Base-by-base conservation (phyloP, 2,113 vertebrate genomes). In the Pelusios castaneus region DNA sequence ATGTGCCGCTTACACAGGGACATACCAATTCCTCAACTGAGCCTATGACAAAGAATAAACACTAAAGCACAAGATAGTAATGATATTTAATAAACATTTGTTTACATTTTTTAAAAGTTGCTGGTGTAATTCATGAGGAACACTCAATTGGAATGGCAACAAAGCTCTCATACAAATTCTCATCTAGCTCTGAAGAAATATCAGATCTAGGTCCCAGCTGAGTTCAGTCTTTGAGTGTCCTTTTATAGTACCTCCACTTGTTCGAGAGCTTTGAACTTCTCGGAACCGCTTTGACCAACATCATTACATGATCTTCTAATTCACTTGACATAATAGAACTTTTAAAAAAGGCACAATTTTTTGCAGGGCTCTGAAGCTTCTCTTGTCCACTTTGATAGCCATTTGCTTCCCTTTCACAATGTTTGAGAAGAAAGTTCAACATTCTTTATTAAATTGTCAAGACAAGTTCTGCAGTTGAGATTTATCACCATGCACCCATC, bases 121-220 rank as follows among this genome's bases (percentile, higher is more conserved):
- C 92, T 95, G 93, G 93, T 96, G 77, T 95, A 54, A 85, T 83
- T 95, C 83, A 96, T 80, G 82, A 93, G 87, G 54, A 80, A 83
- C 8, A 56, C 31, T 34, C 17, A 70, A 80, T n/a, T 49, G 86
- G 85, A 94, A 96, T 85, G 86, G 51, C 86, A 91, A 93, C 88
- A 45, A 77, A 80, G 6, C 73, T 75, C 41, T 75, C 93, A 85
- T 91, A 93, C 85, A 95, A 43, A 56, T 27, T 84, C 55, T 51
- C 1, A 11, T 55, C 54, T 91, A 8, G 85, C 78, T 86, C 84
- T 51, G 73, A 76, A 76, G 25, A 76, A 76, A 76, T 75, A 29
- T 82, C 89, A 91, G 76, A 82, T 90, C 38, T 13, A 70, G 47
- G 34, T 87, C 91, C 79, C 89, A 95, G 80, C 84, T 58, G 47